Evolutionary conservation across 2,113 vertebrate genomes (phyloP).

Genomic region (Strigops habroptila): DNA sequence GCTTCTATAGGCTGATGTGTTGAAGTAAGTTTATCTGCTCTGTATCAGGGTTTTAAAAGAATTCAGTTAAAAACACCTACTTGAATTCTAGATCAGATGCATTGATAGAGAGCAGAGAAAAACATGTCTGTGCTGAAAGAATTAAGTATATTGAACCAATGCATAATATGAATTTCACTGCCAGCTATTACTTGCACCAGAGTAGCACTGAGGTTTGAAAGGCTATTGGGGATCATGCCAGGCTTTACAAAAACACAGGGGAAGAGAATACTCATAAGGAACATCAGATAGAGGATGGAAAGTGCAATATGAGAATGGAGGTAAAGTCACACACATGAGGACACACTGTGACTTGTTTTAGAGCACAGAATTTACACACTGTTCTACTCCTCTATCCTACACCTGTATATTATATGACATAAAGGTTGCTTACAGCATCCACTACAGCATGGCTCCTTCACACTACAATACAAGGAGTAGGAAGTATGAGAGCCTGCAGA

Average conservation of each 20-base stretch:
- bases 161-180: background rate
- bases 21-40: background rate
- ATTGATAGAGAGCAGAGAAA: background rate
- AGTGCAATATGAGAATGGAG: background rate
- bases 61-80: background rate
- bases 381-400: background rate
- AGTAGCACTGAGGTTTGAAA: background rate
- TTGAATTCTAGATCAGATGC: background rate
- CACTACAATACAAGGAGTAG: background rate
- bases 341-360: background rate
- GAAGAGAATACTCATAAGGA: background rate
- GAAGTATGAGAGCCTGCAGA: background rate
- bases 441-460: background rate
- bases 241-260: background rate
- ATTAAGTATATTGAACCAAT: background rate
- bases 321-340: background rate
- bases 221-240: background rate
- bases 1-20: background rate
- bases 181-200: background rate
- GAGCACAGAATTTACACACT: background rate
- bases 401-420: background rate
- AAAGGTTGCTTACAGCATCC: background rate
- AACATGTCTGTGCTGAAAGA: background rate
- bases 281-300: background rate
- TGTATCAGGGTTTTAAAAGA: background rate